A percentile compares a stretch with the other conserved stretches of the same genome.
Evolutionary conservation across 2,113 vertebrate genomes (phyloP).

Genomic region (Hemiprocne comata): DNA sequence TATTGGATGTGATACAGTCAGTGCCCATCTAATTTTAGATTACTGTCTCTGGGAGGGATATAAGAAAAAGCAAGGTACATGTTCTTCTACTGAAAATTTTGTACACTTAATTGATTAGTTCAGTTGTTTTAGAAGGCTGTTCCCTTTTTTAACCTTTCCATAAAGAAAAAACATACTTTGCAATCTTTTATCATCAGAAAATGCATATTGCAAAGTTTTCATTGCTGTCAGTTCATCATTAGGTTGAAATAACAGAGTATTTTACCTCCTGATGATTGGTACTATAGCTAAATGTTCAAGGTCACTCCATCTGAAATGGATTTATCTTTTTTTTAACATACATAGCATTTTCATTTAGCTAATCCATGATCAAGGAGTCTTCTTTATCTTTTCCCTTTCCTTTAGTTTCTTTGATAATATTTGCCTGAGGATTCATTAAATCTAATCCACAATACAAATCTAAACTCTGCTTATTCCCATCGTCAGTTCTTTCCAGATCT

Average conservation of each 20-base stretch:
- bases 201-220: background rate
- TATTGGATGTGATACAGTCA: background rate
- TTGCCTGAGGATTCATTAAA: constrained; percentile 42
- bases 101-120: background rate
- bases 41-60: background rate
- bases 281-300: background rate
- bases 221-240: background rate
- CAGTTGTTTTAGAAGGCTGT: background rate
- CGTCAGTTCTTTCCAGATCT: background rate
- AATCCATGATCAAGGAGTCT: background rate
- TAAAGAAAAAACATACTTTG: background rate
- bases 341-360: constrained; percentile 7
- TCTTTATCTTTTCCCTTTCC: background rate
- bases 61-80: background rate
- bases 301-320: background rate
- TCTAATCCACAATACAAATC: constrained; percentile 36
- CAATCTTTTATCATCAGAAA: background rate
- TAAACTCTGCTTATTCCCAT: background rate
- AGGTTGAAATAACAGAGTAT: background rate
- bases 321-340: constrained; percentile 32
- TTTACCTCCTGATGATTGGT: background rate
- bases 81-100: background rate
- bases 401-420: constrained; percentile 29
- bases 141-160: background rate
- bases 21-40: background rate